Evolutionary conservation across 2,888 invertebrate genomes (phyloP), one percentile per base, ranked within the genome.

Genomic region (Dicranocentrus wangi): DNA sequence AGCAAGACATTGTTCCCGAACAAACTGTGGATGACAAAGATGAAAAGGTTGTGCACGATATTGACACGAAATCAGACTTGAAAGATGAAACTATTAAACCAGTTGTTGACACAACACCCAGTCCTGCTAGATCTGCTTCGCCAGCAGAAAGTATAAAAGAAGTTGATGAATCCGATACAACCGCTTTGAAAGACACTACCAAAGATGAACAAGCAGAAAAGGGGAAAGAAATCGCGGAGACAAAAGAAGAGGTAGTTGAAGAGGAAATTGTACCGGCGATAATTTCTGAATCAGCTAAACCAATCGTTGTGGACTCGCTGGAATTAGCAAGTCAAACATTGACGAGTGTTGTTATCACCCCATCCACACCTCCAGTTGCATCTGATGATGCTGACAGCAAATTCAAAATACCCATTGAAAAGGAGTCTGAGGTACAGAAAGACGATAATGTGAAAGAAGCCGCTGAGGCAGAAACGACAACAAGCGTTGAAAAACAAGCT

Each of bases 331-430:
- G 68, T 21, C 60, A 77, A 42, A 53, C 68, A 2, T 42, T 65
- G 13, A 61, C 82, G 0, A 55, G 82, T 63, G 82, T 82, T 10
- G 82, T 82, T n/a, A 82, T 82, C 27, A 82, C 82, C n/a, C 82
- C 82, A 17, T 82, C 82, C 13, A 82, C 82, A 2, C 82, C 82
- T 28, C 82, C 82, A 25, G 73, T 80, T 17, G 63, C 79, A 15
- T 19, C 53, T 1, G 72, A 61, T 15, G 79, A 79, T 17, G 39
- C 55, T n/a, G 78, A 78, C 13, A 66, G 66, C 51, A 72, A 72
- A 28, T 70, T 66, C 28, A 73, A 53, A 10, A 66, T 71, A 27
- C 43, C 60, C n/a, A 42, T 17, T 5, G 23, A 32, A 27, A 53
- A 70, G 23, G 47, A 47, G 15, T 10, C 47, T 47, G 47, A 10